Conservation (phyloP, 2,113 vertebrate genomes). For the Spizaetus ornatus region DNA sequence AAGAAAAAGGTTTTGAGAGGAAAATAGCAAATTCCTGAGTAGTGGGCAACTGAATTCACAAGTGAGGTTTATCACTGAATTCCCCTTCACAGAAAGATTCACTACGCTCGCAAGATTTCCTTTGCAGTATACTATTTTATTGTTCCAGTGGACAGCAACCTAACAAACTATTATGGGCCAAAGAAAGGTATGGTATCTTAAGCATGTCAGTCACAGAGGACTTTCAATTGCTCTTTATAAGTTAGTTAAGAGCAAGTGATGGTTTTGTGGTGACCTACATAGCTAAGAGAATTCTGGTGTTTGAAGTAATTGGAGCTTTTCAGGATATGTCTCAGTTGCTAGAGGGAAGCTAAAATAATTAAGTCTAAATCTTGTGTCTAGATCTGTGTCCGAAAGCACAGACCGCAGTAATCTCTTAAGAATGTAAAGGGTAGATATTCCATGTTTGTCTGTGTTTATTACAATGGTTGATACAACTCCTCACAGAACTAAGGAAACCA, state of each 20-base stretch:
- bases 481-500: not conserved
- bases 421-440: not conserved
- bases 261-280: not conserved
- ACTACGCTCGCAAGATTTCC: not conserved
- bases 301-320: slow-evolving; percentile 6
- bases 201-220: not conserved
- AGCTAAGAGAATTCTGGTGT: not conserved
- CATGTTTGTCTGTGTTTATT: not conserved
- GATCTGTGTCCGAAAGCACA: not conserved
- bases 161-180: not conserved
- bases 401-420: not conserved
- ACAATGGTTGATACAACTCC: not conserved
- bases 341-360: slow-evolving; percentile 1
- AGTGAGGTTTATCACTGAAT: not conserved
- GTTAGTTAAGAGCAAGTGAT: not conserved
- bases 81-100: not conserved
- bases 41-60: not conserved
- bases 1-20: not conserved
- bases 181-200: not conserved
- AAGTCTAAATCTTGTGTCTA: not conserved
- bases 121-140: not conserved
- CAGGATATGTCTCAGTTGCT: not conserved
- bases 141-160: not conserved
- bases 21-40: not conserved
- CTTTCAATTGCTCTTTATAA: not conserved